Evolutionary conservation across 2,797 vertebrate genomes (phyloP), one percentile per base, ranked within the genome.

Genomic region (Pseudopleuronectes americanus): DNA sequence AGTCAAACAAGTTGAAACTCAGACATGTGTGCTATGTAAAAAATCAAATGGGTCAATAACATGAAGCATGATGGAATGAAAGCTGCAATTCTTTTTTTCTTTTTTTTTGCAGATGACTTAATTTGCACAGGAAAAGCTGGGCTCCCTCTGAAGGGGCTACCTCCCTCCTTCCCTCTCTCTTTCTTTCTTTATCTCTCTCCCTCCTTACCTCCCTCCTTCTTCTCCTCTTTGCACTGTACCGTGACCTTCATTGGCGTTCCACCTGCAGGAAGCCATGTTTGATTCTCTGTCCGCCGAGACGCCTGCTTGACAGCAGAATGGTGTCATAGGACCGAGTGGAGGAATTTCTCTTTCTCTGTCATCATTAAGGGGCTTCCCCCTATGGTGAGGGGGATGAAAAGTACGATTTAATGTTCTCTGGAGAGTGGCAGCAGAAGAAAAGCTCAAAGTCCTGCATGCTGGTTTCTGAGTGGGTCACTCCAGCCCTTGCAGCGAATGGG

Each of bases 191-290:
- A 43, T 16, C 12, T 58, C 51, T 19, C 70, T 79, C 57, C 17
- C 38, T 77, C 43, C 48, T 86, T 87, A 48, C 60, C 57, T 83
- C 68, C 36, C 75, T 69, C 71, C 77, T 81, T 84, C 84, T 77
- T 45, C 71, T 79, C 74, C 64, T 77, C 91, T 94, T 89, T 90
- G 92, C 90, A 92, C 93, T 82, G 82, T 24, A 87, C 80, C 76
- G 14, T 95, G 95, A 96, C 95, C 95, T 96, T 94, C 92, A 91
- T 85, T 84, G 85, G 79, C 85, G 87, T 92, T 95, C 93, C 95
- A 96, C 95, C 95, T 96, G 94, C 96, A 96, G 94, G 95, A 96
- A 95, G 93, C 93, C 93, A 94, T 94, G 94, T 96, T 96, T 96
- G 95, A 95, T 94, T 95, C 94, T 95, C 83, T 68, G 92, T 94